These are phyloP conservation scores for Sturnus vulgaris DNA, from an alignment of 2,113 vertebrate species.

Conservation along the genomic window DNA sequence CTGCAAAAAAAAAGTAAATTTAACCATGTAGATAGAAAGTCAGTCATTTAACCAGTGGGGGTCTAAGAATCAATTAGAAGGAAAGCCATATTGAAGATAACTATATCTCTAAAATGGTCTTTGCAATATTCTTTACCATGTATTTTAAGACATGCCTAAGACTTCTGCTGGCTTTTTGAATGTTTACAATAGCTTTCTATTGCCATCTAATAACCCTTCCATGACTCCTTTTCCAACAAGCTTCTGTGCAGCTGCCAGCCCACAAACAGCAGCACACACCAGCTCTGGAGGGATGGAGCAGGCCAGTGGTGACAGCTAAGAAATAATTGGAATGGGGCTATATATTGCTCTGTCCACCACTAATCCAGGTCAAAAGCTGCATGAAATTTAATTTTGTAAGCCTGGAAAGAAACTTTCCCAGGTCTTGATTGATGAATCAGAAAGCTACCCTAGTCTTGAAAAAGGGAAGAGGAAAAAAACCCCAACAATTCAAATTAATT, in stretches of 20 bases:
- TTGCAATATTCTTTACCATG: neutral
- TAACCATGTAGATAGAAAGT: neutral
- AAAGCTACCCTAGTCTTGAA: neutral
- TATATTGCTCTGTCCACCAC: neutral
- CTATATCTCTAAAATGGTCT: neutral
- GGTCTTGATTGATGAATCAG: neutral
- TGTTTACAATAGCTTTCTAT: neutral
- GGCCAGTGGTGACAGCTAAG: neutral
- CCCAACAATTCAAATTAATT: neutral
- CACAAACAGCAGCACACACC: neutral
- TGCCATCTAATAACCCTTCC: neutral
- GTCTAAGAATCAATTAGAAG: constrained; percentile 3
- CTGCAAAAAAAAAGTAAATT: neutral
- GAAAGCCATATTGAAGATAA: neutral
- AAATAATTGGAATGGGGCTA: neutral
- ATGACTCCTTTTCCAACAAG: neutral
- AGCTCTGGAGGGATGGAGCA: neutral
- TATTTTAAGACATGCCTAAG: neutral
- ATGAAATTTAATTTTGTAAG: neutral
- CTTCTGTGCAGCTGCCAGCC: neutral
- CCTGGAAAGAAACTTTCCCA: neutral
- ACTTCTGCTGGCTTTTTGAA: neutral
- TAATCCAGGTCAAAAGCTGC: neutral
- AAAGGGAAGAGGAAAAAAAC: neutral
- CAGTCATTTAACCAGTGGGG: neutral